Percentiles rank a stretch among this genome's conserved stretches.
Conservation (phyloP, 1,140 invertebrate species). For the Diorhabda carinulata region DNA sequence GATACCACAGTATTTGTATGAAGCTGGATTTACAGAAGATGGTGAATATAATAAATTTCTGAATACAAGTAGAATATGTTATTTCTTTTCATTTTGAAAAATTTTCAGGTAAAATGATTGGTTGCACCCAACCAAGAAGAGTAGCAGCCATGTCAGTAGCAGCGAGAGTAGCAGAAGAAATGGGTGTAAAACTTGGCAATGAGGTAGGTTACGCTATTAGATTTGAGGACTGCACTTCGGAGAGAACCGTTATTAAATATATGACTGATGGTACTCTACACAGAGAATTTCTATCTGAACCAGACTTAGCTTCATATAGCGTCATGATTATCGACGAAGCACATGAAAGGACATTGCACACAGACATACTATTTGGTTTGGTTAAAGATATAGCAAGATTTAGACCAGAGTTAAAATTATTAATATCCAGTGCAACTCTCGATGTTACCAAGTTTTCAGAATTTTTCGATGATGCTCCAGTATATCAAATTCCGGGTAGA, state of each 20-base stretch:
- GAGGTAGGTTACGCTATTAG: slow-evolving; percentile 99
- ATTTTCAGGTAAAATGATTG: slow-evolving; percentile 63
- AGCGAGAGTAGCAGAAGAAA: slow-evolving; percentile 97
- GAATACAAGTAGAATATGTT: background rate
- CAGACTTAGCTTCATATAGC: slow-evolving; percentile 90
- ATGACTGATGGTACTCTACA: slow-evolving; percentile 99
- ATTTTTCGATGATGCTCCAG: slow-evolving; percentile 98
- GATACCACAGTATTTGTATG: slow-evolving; percentile 94
- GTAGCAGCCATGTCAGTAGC: slow-evolving; percentile 99
- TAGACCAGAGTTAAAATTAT: slow-evolving; percentile 88
- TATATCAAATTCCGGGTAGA: slow-evolving; percentile 92
- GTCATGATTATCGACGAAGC: slow-evolving; percentile 99
- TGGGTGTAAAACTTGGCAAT: slow-evolving; percentile 96
- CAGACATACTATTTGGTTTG: slow-evolving; percentile 96
- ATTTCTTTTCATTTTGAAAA: background rate
- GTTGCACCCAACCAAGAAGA: slow-evolving; percentile 93
- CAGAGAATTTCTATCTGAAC: slow-evolving; percentile 95
- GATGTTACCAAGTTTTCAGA: slow-evolving; percentile 98
- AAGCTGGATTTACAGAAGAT: slow-evolving; percentile 82
- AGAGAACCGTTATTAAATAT: slow-evolving; percentile 96
- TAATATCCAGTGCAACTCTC: slow-evolving; percentile 97
- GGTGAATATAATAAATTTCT: slow-evolving; percentile 57
- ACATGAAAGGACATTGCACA: slow-evolving; percentile 96
- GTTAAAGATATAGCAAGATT: slow-evolving; percentile 97
- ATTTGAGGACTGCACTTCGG: slow-evolving; percentile 98